These are phyloP conservation scores for Stenichneumon culpator DNA, from an alignment of 2,888 invertebrate species.

Conservation along the genomic window DNA sequence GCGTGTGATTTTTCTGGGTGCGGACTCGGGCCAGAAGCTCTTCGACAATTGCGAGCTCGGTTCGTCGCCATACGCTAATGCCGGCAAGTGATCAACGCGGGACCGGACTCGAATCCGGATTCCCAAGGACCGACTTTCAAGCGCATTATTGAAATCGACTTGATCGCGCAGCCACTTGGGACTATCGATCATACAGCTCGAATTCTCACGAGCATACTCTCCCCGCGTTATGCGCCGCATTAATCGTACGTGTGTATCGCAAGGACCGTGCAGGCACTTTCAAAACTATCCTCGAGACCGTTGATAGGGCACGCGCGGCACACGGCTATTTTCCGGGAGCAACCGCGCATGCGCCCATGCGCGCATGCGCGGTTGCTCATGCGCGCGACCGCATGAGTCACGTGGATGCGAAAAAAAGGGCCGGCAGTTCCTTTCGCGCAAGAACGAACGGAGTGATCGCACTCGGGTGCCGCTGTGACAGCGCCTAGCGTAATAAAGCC, in stretches of 20 bases:
- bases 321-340: slow-evolving; percentile 54
- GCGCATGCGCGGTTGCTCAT: not conserved
- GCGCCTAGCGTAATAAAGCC: slow-evolving; percentile 43
- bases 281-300: slow-evolving; percentile 23
- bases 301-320: slow-evolving; percentile 59
- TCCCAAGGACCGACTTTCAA: slow-evolving; percentile 8
- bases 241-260: not conserved
- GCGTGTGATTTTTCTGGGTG: no score
- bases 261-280: slow-evolving; percentile 30
- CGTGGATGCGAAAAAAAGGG: slow-evolving; percentile 51
- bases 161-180: not conserved
- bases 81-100: not conserved
- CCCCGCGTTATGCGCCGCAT: slow-evolving; percentile 8
- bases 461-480: slow-evolving; percentile 46
- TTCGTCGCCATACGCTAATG: no score
- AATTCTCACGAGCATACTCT: slow-evolving; percentile 22
- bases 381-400: slow-evolving; percentile 31
- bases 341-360: not conserved
- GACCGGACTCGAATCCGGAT: slow-evolving; percentile 24
- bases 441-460: slow-evolving; percentile 29
- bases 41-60: not conserved
- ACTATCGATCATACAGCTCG: slow-evolving; percentile 17
- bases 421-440: slow-evolving; percentile 46
- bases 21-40: not conserved
- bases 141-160: not conserved